phyloP scores from a whole-genome alignment of 2,888 invertebrate genomes.

The Agrotis exclamationis region DNA sequence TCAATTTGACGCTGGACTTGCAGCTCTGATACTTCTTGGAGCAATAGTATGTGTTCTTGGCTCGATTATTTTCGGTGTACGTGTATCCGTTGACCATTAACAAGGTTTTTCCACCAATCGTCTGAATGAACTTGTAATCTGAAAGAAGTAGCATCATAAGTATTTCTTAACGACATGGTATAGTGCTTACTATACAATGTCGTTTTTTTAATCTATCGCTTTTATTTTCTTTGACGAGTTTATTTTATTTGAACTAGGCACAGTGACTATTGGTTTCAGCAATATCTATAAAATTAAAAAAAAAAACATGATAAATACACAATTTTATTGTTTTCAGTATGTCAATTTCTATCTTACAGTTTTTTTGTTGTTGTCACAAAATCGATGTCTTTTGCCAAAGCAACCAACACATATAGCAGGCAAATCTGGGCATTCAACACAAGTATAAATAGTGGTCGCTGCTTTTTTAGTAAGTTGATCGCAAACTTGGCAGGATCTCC shows the following conservation, averaged over 20 bases:
- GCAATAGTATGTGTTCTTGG: slow-evolving; percentile 68
- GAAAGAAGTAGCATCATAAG: slow-evolving; percentile 23
- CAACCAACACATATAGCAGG: slow-evolving; percentile 30
- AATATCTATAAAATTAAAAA: not conserved
- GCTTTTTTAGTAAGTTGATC: not conserved
- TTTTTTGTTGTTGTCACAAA: not conserved
- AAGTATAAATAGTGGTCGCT: slow-evolving; percentile 18
- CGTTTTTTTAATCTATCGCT: too few species aligned
- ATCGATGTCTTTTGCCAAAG: slow-evolving; percentile 15
- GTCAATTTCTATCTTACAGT: not conserved
- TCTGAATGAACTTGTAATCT: slow-evolving; percentile 62
- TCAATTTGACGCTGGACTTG: slow-evolving; percentile 63
- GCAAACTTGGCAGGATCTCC: slow-evolving; percentile 28
- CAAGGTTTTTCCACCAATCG: slow-evolving; percentile 67
- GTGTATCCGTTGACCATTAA: slow-evolving; percentile 67
- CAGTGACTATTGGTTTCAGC: not conserved
- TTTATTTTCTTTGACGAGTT: too few species aligned
- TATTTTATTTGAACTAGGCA: not conserved
- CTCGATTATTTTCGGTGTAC: slow-evolving; percentile 70
- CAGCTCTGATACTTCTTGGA: slow-evolving; percentile 66
- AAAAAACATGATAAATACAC: not conserved
- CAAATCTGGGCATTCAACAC: slow-evolving; percentile 34
- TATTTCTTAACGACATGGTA: not conserved
- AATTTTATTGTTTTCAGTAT: not conserved
- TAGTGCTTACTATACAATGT: too few species aligned